Evolutionary conservation across 1,140 invertebrate species (phyloP).

Genomic region (Paramacrobiotus metropolitanus): DNA sequence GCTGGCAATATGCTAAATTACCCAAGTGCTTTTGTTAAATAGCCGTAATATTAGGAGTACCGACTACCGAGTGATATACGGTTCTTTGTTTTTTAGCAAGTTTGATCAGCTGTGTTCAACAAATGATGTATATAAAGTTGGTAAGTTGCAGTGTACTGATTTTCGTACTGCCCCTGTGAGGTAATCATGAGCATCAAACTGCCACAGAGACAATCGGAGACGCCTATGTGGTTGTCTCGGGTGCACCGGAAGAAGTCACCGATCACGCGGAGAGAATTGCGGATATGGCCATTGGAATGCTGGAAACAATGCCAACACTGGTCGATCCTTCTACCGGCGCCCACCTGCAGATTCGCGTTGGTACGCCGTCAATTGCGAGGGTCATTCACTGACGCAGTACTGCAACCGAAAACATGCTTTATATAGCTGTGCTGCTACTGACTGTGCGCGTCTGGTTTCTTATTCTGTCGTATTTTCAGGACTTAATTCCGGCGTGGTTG

Average conservation of each 20-base stretch:
- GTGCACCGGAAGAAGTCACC: constrained; percentile 62
- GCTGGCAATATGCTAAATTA: too few relatives aligned
- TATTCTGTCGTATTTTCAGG: too few relatives aligned
- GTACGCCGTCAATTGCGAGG: constrained; percentile 21
- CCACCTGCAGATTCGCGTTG: constrained; percentile 65
- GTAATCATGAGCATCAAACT: neutral
- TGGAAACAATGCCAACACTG: constrained; percentile 65
- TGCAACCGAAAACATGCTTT: too few relatives aligned
- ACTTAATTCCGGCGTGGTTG: constrained; percentile 4
- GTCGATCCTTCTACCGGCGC: constrained; percentile 73
- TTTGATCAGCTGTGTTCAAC: neutral
- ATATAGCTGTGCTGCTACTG: too few relatives aligned
- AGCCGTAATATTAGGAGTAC: too few relatives aligned
- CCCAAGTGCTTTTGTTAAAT: too few relatives aligned
- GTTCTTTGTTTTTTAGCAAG: neutral
- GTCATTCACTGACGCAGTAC: neutral
- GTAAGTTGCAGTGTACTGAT: neutral
- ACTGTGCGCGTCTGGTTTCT: too few relatives aligned
- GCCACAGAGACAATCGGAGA: constrained; percentile 71
- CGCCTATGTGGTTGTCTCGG: constrained; percentile 88
- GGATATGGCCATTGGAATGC: constrained; percentile 87
- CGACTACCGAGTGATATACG: too few relatives aligned
- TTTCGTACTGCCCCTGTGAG: neutral
- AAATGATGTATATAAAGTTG: neutral
- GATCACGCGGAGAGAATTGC: constrained; percentile 81